A percentile compares a stretch with the other conserved stretches of the same genome.
These are phyloP conservation scores for Tapirus indicus DNA, from an alignment of 2,797 vertebrate species.

Conservation along the genomic window DNA sequence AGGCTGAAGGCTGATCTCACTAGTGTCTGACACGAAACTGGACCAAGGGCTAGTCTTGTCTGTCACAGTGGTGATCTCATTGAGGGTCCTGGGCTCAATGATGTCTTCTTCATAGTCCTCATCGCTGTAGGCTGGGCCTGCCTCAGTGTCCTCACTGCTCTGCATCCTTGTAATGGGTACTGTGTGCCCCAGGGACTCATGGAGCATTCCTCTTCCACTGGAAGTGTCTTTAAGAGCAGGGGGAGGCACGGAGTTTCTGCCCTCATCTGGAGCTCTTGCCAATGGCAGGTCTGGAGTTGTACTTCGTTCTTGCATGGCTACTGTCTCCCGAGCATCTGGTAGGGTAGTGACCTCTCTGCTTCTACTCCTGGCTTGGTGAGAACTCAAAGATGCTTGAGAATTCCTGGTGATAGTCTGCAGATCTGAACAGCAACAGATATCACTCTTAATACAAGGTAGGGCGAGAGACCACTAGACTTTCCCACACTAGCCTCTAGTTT, in stretches of 20 bases:
- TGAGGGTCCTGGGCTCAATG: slow-evolving; percentile 93
- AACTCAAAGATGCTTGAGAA: slow-evolving; percentile 43
- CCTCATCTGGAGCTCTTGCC: not conserved
- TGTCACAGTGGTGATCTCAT: slow-evolving; percentile 94
- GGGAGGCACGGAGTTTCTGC: fast-evolving
- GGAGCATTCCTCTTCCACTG: slow-evolving; percentile 61
- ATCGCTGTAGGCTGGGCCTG: slow-evolving; percentile 81
- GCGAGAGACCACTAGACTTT: slow-evolving; percentile 51
- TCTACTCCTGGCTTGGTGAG: slow-evolving; percentile 40
- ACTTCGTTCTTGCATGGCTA: not conserved
- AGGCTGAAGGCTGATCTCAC: slow-evolving; percentile 68
- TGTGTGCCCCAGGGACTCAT: slow-evolving; percentile 26
- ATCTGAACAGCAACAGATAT: slow-evolving; percentile 84
- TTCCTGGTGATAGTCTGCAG: slow-evolving; percentile 83
- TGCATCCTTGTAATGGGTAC: not conserved
- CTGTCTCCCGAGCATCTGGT: not conserved
- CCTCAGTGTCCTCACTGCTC: slow-evolving; percentile 3
- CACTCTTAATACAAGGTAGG: slow-evolving; percentile 69
- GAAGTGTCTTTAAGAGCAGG: not conserved
- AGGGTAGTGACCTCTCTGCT: not conserved
- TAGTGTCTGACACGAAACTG: slow-evolving; percentile 92
- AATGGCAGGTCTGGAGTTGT: not conserved
- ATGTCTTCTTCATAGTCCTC: slow-evolving; percentile 95
- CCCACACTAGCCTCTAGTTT: slow-evolving; percentile 56
- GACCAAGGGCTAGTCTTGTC: slow-evolving; percentile 98